phyloP scores from a whole-genome alignment of 2,797 vertebrate species.

The Mallotus villosus region DNA sequence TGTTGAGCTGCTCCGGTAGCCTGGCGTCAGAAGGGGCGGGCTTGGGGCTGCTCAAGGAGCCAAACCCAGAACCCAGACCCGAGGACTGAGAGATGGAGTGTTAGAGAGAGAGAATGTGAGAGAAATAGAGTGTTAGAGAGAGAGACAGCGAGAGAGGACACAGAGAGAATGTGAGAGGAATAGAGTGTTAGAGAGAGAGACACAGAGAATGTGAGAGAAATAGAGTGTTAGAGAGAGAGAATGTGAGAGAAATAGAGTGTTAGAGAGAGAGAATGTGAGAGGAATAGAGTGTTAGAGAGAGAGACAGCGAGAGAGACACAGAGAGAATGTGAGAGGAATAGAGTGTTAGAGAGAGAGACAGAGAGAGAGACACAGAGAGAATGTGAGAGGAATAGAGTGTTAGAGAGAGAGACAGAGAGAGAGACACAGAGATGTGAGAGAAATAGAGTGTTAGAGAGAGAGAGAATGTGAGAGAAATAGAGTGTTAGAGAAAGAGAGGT shows the following conservation, averaged over 20 bases:
- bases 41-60: constrained; percentile 83
- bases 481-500: not conserved
- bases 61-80: constrained; percentile 86
- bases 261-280: not conserved
- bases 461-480: not conserved
- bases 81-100: constrained; percentile 72
- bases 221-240: constrained; percentile 10
- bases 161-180: too few relatives aligned
- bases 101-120: not conserved
- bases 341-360: not conserved
- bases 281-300: too few relatives aligned
- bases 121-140: not conserved
- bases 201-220: too few relatives aligned
- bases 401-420: constrained; percentile 22
- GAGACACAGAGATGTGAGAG: constrained; percentile 5
- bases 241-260: not conserved
- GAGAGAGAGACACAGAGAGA: too few relatives aligned
- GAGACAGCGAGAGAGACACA: not conserved
- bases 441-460: not conserved
- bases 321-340: constrained; percentile 50
- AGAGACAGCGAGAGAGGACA: too few relatives aligned
- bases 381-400: too few relatives aligned
- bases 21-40: constrained; percentile 74
- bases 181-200: constrained; percentile 18
- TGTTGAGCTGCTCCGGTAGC: constrained; percentile 83